phyloP scores from a whole-genome alignment of 2,797 vertebrate species.

The Gymnodraco acuticeps region DNA sequence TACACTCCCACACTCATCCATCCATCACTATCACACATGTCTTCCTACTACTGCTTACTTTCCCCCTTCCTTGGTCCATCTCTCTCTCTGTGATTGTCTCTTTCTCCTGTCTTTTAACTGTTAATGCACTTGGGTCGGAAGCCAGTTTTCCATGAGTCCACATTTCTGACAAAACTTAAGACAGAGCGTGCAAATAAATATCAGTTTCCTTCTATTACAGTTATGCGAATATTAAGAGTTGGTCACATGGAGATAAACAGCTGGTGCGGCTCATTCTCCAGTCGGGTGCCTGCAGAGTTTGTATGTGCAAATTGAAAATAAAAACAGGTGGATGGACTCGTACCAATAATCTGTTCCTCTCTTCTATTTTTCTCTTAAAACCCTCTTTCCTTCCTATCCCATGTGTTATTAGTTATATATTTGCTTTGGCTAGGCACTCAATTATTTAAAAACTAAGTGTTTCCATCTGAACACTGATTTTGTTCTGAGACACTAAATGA shows the following conservation, averaged over 20 bases:
- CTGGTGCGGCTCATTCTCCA: too few relatives aligned
- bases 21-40: conserved; percentile 8
- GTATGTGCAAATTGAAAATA: neutral
- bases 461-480: neutral
- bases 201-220: neutral
- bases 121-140: too few relatives aligned
- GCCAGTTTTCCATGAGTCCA: neutral
- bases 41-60: neutral
- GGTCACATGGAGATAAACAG: too few relatives aligned
- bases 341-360: neutral
- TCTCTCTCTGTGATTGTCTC: neutral
- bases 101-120: neutral
- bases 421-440: neutral
- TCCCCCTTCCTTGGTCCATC: neutral
- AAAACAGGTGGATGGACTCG: neutral
- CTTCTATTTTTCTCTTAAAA: neutral
- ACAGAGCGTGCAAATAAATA: neutral
- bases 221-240: too few relatives aligned
- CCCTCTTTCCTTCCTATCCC: neutral
- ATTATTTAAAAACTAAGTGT: neutral
- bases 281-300: too few relatives aligned
- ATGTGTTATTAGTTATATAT: conserved; percentile 10
- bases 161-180: neutral
- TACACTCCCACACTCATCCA: conserved; percentile 18
- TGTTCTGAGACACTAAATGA: conserved; percentile 12